phyloP scores from a whole-genome alignment of 1,140 invertebrate species.

The Drosophila sproati region DNA sequence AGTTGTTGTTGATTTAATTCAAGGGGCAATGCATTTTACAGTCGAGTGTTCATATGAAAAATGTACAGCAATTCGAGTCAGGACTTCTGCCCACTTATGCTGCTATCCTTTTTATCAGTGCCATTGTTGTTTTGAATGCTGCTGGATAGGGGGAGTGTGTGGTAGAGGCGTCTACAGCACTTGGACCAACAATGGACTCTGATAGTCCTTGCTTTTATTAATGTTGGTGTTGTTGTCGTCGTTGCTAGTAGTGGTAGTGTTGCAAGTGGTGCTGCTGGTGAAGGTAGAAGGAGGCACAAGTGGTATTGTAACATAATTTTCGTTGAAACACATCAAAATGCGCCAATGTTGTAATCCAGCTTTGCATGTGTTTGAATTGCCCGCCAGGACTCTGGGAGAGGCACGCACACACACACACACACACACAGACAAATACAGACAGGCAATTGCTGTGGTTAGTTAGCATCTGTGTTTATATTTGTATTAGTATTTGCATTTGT shows the following conservation, averaged over 20 bases:
- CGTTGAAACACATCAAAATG: slow-evolving; percentile 76
- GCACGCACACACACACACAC: slow-evolving; percentile 10
- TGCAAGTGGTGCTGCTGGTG: slow-evolving; percentile 5
- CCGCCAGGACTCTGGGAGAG: slow-evolving; percentile 39
- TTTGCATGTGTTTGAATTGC: slow-evolving; percentile 58
- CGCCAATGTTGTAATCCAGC: slow-evolving; percentile 62
- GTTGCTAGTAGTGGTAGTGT: too few species aligned
- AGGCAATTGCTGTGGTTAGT: slow-evolving; percentile 70
- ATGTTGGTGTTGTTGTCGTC: slow-evolving; percentile 12
- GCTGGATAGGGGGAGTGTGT: neutral
- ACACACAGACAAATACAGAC: slow-evolving; percentile 26
- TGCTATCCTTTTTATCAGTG: slow-evolving; percentile 57
- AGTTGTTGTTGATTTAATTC: slow-evolving; percentile 80
- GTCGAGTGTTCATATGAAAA: slow-evolving; percentile 73
- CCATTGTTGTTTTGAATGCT: slow-evolving; percentile 31
- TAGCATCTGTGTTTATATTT: slow-evolving; percentile 82
- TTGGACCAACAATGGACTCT: slow-evolving; percentile 38
- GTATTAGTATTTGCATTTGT: slow-evolving; percentile 77
- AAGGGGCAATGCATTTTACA: slow-evolving; percentile 76
- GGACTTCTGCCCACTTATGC: slow-evolving; percentile 56
- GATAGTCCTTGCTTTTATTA: slow-evolving; percentile 38
- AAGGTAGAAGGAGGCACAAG: slow-evolving; percentile 46
- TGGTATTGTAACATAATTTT: slow-evolving; percentile 77
- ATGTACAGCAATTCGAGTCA: slow-evolving; percentile 64
- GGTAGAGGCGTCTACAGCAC: slow-evolving; percentile 13